These are phyloP conservation scores for Chlamydotis undulata DNA, from an alignment of 2,113 vertebrate genomes.

Conservation along the genomic window DNA sequence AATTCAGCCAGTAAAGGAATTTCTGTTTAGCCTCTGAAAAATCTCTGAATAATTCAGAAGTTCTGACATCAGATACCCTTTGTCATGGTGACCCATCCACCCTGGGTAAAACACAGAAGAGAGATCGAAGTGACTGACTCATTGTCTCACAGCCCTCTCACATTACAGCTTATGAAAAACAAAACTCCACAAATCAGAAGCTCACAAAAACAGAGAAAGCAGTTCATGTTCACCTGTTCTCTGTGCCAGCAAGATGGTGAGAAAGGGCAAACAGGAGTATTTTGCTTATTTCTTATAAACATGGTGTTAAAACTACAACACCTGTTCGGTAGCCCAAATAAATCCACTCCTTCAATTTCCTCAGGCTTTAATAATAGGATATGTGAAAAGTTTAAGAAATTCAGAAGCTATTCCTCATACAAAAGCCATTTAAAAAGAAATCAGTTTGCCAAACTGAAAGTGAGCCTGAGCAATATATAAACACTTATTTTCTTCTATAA, in stretches of 20 bases:
- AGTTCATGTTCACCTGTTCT: background rate
- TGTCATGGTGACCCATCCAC: background rate
- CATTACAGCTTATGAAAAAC: slow-evolving; percentile 60
- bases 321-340: background rate
- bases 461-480: background rate
- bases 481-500: background rate
- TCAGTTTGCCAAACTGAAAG: background rate
- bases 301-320: background rate
- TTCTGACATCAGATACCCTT: slow-evolving; percentile 64
- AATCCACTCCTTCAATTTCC: background rate
- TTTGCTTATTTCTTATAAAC: background rate
- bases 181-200: slow-evolving; percentile 39
- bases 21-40: slow-evolving; percentile 63
- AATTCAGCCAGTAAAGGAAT: slow-evolving; percentile 66
- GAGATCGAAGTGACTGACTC: slow-evolving; percentile 64
- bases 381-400: background rate
- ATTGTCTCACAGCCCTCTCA: slow-evolving; percentile 50
- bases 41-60: slow-evolving; percentile 78
- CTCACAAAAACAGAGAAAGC: background rate
- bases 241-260: background rate
- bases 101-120: slow-evolving; percentile 50
- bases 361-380: accelerated
- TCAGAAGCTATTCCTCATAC: background rate
- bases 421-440: background rate
- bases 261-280: background rate